A percentile compares a stretch with the other conserved stretches of the same genome.
phyloP scores from a whole-genome alignment of 2,797 vertebrate species.

The Trematomus bernacchii region DNA sequence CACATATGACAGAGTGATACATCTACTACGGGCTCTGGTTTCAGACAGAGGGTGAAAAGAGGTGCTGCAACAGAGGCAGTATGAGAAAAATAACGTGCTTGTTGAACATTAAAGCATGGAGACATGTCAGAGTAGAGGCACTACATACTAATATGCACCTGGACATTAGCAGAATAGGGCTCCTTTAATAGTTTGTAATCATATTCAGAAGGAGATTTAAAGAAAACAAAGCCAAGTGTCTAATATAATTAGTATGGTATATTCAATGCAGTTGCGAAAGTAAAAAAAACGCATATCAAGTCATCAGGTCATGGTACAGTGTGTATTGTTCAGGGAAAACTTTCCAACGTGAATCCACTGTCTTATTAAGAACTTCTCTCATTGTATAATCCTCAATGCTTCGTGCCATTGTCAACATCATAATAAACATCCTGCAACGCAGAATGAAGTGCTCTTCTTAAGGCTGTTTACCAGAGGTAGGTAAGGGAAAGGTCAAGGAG shows the following conservation, averaged over 20 bases:
- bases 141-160: too few relatives aligned
- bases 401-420: neutral
- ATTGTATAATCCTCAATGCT: neutral
- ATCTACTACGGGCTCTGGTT: too few relatives aligned
- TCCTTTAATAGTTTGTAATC: too few relatives aligned
- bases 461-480: neutral
- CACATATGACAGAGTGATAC: too few relatives aligned
- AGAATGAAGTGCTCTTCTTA: neutral
- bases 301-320: too few relatives aligned
- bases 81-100: too few relatives aligned
- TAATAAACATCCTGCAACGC: neutral
- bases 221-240: neutral
- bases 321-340: neutral
- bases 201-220: too few relatives aligned
- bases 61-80: too few relatives aligned
- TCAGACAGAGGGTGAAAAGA: too few relatives aligned
- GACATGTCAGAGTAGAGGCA: too few relatives aligned
- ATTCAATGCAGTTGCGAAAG: neutral
- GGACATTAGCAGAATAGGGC: too few relatives aligned
- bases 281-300: neutral
- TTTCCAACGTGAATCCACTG: neutral
- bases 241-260: neutral
- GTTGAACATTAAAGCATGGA: too few relatives aligned
- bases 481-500: neutral
- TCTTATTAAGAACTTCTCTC: neutral